These are phyloP conservation scores for Craterocephalus amniculus DNA, from an alignment of 2,797 vertebrate species.

Conservation along the genomic window DNA sequence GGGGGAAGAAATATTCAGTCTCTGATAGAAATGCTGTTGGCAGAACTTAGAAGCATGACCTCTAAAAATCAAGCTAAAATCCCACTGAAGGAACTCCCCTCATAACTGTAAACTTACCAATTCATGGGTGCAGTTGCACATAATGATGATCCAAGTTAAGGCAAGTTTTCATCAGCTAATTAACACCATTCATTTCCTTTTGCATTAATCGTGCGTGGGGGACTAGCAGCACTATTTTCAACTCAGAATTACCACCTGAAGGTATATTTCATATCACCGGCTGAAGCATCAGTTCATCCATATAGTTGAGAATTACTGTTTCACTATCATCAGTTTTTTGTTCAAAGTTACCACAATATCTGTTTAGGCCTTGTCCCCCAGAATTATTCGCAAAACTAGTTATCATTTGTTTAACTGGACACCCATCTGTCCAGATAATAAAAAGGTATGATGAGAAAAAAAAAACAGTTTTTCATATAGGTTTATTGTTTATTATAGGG, in stretches of 20 bases:
- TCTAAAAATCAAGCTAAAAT: conserved; percentile 4
- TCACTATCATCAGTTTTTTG: neutral
- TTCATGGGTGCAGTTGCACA: neutral
- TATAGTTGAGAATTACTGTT: neutral
- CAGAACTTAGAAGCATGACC: conserved; percentile 6
- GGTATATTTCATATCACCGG: neutral
- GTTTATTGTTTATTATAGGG: neutral
- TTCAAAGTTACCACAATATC: neutral
- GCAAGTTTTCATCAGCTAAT: neutral
- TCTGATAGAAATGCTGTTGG: conserved; percentile 16
- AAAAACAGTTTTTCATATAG: neutral
- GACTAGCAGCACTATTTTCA: neutral
- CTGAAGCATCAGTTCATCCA: neutral
- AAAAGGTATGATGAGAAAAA: neutral
- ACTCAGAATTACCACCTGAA: neutral
- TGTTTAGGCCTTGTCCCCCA: neutral
- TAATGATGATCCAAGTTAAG: conserved; percentile 4
- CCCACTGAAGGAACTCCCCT: neutral
- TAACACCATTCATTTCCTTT: neutral
- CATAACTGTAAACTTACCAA: neutral
- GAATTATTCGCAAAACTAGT: neutral
- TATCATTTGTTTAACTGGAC: neutral
- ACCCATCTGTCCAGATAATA: conserved; percentile 1
- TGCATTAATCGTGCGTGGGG: neutral
- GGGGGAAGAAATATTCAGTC: conserved; percentile 22